Evolutionary conservation across 2,888 invertebrate species (phyloP), one percentile per base, ranked within the genome.

Genomic region (Rhyacophila evoluta): DNA sequence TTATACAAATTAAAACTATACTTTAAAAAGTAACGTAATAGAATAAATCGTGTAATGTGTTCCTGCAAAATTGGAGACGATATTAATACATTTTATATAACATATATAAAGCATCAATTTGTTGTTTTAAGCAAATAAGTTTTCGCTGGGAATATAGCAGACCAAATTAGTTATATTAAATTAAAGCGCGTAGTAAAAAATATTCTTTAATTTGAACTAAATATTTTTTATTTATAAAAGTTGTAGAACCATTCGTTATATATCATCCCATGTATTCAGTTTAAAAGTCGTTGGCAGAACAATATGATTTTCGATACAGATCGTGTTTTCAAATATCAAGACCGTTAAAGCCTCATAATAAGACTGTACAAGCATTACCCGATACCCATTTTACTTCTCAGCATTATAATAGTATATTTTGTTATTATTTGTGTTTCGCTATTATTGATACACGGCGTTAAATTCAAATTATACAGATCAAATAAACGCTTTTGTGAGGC

Each of bases 281-380:
- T 74, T 68, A 29, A 69, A 10, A 73, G 39, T 77, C 73, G 68
- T 74, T 73, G 77, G 38, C 77, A 77, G 77, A 78, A 78, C 78
- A 78, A 78, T 78, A 78, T 74, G 55, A 70, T 70, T 33, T 74
- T 72, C 72, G 78, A 78, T 78, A 74, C 41, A 41, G 79, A 79
- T 79, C 79, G 75, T 79, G 79, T 79, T 75, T 79, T 79, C 68
- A 72, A 79, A 79, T 78, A 72, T 78, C 55, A 78, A 71, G 78
- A 74, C 74, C 74, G 38, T 71, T 75, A 69, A 78, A 68, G 71
- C 29, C 41, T 71, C 36, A 75, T 74, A 74, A 78, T 74, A 72
- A 55, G 55, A 55, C 1, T 8, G 19, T 55, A 19, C 55, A 19
- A 19, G 19, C 19, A 55, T 55, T 19, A 19, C 55, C 19, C 55